Evolutionary conservation across 2,888 invertebrate genomes (phyloP), one percentile per base, ranked within the genome.

Genomic region (Eurytoma californica): DNA sequence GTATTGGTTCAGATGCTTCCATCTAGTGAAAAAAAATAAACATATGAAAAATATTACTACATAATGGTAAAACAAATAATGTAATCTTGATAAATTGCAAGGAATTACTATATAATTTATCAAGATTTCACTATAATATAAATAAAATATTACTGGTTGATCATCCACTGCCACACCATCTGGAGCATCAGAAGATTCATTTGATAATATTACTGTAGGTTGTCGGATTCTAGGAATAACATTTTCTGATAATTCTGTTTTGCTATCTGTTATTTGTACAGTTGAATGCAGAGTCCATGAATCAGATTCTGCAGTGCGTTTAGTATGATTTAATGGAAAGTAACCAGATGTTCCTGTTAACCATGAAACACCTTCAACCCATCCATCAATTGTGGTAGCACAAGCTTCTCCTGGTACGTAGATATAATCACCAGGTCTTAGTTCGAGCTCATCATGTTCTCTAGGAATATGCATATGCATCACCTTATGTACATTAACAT

Each of bases 241-340:
- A 30, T 85, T 84, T n/a, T 84, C 84, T 7, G 81, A 39, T 51
- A 80, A 77, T 67, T 84, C 84, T 12, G 68, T 81, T 69, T 84
- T 85, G 66, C 82, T 83, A 3, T 84, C 84, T 47, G 84, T 84
- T 39, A 90, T 86, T 67, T 93, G 92, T 20, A 95, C 91, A 66
- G 94, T 93, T 73, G 94, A 93, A 86, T 97, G 97, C 72, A 97
- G 89, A 16, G 97, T 97, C 97, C 97, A 97, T 3, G 97, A 95
- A 91, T 97, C 97, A 0, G 96, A 96, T 89, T 97, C 97, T 0
- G 97, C 95, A 0, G 96, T 96, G 63, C 95, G 93, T 87, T 94
- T 94, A 0, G 96, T 96, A 86, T 95, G 97, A 87, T 95, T 95
- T 65, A 94, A 94, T 0, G 97, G 97, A 84, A 97, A 91, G 87